Evolutionary conservation across 2,113 vertebrate species (phyloP), one percentile per base, ranked within the genome.

Genomic region (Isichthys henryi): DNA sequence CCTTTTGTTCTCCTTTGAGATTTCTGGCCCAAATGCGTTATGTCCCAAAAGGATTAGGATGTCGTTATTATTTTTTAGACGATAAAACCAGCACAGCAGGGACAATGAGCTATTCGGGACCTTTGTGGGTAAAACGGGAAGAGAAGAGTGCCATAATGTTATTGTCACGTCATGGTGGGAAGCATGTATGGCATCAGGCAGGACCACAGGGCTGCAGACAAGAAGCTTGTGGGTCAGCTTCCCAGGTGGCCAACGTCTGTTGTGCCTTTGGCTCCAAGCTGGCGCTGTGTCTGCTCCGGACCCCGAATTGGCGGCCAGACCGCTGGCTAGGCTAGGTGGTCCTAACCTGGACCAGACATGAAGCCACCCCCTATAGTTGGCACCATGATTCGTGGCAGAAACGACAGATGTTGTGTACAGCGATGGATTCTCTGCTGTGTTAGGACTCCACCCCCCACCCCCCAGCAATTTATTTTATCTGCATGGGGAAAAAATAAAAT

Each of bases 321-420:
- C 3, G 45, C 48, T 87, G 85, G 48, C 85, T 53, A n/a, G 8
- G n/a, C 50, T 48, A 87, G 49, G 85, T 87, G 49, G 15, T 35
- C 27, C n/a, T 87, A 35, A 53, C 50, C 85, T 87, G 49, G 49
- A 87, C 13, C 23, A 53, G 31, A 52, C 85, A 87, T 87, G 13
- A 39, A 23, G 27, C 84, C 49, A 7, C 49, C 85, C 48, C 21
- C 10, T 31, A 10, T n/a, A 9, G 82, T 9, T 84, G 49, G 15
- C 13, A 46, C 49, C 46, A 49, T 46, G 80, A 43, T 17, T 15
- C 7, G 39, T 48, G 31, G 50, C 50, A 53, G 48, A 21, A 87
- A 48, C 31, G 27, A 21, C 85, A 87, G 85, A 87, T 87, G 85
- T 87, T 53, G 50, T 87, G 85, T 35, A n/a, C 48, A 48, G n/a